Percentiles rank a stretch among this genome's conserved stretches.
phyloP scores from a whole-genome alignment of 2,113 vertebrate species.

The Proteles cristata region DNA sequence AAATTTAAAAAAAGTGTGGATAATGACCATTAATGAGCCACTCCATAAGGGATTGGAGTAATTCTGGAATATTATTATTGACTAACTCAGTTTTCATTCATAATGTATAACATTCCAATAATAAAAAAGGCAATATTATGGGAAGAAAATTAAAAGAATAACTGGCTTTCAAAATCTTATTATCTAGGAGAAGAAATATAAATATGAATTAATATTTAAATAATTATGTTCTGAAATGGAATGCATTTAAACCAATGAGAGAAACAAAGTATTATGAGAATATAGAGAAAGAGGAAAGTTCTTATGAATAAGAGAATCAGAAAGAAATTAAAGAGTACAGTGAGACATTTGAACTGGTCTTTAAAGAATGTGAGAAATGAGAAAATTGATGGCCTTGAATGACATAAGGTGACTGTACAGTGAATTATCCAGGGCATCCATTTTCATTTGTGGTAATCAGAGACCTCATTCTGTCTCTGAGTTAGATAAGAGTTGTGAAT shows the following conservation, averaged over 20 bases:
- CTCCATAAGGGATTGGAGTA: not conserved
- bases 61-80: not conserved
- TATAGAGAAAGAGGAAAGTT: not conserved
- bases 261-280: not conserved
- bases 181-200: not conserved
- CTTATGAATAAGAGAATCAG: not conserved
- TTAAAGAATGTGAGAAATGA: not conserved
- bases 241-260: not conserved
- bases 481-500: not conserved
- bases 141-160: not conserved
- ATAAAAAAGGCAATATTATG: not conserved
- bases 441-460: conserved; percentile 16
- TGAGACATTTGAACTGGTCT: not conserved
- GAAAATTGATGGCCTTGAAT: not conserved
- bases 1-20: too few species aligned
- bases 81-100: not conserved
- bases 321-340: not conserved
- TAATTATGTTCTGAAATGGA: not conserved
- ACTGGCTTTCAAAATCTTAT: not conserved
- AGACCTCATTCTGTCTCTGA: not conserved
- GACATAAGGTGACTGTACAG: not conserved
- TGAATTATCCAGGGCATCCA: not conserved
- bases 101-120: not conserved
- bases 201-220: not conserved
- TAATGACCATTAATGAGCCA: not conserved